These are phyloP conservation scores for Ibycter americanus DNA, from an alignment of 2,797 vertebrate species.

Conservation along the genomic window DNA sequence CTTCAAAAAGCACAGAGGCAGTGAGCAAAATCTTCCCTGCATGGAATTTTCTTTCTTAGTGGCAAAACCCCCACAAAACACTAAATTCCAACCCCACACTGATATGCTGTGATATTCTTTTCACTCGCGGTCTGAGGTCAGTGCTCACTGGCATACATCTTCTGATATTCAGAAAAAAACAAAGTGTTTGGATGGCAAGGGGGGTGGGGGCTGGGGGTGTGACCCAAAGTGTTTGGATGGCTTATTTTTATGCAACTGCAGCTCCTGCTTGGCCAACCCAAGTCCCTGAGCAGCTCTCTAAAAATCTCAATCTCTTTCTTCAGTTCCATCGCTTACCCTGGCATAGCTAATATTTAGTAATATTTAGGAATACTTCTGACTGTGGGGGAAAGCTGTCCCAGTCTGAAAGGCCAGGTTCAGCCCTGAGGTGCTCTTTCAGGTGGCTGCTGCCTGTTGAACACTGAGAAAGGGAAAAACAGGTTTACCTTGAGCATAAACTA, in stretches of 20 bases:
- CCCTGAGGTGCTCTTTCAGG: not conserved
- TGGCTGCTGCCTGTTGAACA: not conserved
- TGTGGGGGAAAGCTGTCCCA: not conserved
- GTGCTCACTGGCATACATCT: not conserved
- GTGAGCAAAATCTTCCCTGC: not conserved
- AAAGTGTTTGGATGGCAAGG: not conserved
- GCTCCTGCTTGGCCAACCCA: not conserved
- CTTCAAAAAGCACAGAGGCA: not conserved
- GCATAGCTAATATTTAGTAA: not conserved
- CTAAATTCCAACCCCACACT: not conserved
- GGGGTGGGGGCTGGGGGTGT: not conserved
- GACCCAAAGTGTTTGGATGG: not conserved
- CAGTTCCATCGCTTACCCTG: not conserved
- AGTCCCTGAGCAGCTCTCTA: not conserved
- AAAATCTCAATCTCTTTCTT: slow-evolving; percentile 21
- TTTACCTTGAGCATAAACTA: not conserved
- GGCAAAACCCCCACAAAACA: not conserved
- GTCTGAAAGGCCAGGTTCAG: not conserved
- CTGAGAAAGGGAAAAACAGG: not conserved
- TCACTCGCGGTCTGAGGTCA: not conserved
- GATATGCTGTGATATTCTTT: not conserved
- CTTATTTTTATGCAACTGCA: not conserved
- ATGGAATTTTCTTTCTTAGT: not conserved
- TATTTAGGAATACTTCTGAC: not conserved
- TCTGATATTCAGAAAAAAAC: not conserved